Evolutionary conservation across 2,797 vertebrate species (phyloP).

Genomic region (Schizopygopsis pylzovi): DNA sequence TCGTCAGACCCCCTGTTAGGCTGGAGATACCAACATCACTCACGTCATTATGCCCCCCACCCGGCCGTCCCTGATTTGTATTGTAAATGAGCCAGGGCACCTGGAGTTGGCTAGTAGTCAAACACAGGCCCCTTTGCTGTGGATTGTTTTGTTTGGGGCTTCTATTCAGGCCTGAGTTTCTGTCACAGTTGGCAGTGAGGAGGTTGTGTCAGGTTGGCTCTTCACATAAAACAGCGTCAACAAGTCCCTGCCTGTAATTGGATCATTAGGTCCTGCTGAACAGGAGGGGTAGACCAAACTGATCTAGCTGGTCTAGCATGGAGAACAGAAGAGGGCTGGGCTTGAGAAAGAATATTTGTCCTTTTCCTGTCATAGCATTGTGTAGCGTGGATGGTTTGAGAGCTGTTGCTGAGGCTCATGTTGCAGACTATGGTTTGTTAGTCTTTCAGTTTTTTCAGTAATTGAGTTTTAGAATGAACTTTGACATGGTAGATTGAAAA

Average conservation of each 20-base stretch:
- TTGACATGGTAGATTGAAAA: not conserved
- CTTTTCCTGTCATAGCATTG: constrained; percentile 41
- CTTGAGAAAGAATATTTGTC: constrained; percentile 50
- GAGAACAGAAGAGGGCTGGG: constrained; percentile 64
- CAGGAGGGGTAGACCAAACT: constrained; percentile 64
- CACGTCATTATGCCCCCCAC: constrained; percentile 23
- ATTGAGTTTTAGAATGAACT: not conserved
- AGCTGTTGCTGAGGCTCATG: constrained; percentile 23
- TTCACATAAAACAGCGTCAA: constrained; percentile 72
- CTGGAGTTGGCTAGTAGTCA: constrained; percentile 53
- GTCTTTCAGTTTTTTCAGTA: not conserved
- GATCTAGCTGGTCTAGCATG: constrained; percentile 58
- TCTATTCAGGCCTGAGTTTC: constrained; percentile 58
- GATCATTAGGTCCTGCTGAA: constrained; percentile 74
- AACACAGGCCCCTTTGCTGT: constrained; percentile 46
- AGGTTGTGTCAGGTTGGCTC: constrained; percentile 69
- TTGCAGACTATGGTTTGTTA: constrained; percentile 35
- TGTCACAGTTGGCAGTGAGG: constrained; percentile 58
- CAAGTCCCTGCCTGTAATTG: constrained; percentile 80
- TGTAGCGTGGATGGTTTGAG: constrained; percentile 24
- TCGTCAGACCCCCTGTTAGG: constrained; percentile 39
- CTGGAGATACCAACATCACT: constrained; percentile 36
- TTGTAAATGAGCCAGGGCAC: constrained; percentile 78
- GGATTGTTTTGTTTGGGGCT: constrained; percentile 56
- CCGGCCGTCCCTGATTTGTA: constrained; percentile 75